Conservation (phyloP, 2,888 invertebrate species). For the Tholera decimalis region DNA sequence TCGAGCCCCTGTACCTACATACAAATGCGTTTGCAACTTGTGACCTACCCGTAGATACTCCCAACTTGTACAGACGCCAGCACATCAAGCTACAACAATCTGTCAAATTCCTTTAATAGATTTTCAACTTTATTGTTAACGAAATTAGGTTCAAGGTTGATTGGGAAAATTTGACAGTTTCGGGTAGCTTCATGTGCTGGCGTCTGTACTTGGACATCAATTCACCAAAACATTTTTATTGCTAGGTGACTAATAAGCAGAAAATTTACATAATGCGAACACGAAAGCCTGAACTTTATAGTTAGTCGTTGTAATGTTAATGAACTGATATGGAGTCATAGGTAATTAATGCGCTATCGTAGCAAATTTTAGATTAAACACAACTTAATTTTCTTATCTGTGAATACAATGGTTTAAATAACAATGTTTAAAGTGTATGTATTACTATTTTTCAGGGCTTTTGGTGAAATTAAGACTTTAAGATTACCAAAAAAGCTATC, state of each 20-base stretch:
- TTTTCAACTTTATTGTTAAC: too few relatives aligned
- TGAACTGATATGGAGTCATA: constrained; percentile 56
- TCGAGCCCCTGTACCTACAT: too few relatives aligned
- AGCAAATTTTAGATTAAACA: constrained; percentile 53
- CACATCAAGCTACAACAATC: too few relatives aligned
- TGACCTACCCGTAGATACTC: too few relatives aligned
- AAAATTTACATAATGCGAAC: constrained; percentile 18
- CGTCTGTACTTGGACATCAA: too few relatives aligned
- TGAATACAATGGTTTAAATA: constrained; percentile 14
- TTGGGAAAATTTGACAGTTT: too few relatives aligned
- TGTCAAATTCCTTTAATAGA: too few relatives aligned
- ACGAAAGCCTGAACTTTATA: constrained; percentile 21
- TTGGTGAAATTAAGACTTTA: constrained; percentile 97
- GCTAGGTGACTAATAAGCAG: constrained; percentile 6
- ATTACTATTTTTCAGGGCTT: constrained; percentile 92
- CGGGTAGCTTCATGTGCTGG: too few relatives aligned
- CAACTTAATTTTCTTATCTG: constrained; percentile 49
- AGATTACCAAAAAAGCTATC: constrained; percentile 97
- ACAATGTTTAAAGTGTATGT: constrained; percentile 22
- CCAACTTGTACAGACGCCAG: too few relatives aligned
- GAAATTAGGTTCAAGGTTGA: too few relatives aligned
- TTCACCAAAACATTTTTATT: constrained; percentile 5
- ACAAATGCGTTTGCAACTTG: too few relatives aligned
- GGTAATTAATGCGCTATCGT: constrained; percentile 59
- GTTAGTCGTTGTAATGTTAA: constrained; percentile 39